Base-by-base conservation (phyloP, 2,888 invertebrate genomes). In the Ecdyonurus torrentis region DNA sequence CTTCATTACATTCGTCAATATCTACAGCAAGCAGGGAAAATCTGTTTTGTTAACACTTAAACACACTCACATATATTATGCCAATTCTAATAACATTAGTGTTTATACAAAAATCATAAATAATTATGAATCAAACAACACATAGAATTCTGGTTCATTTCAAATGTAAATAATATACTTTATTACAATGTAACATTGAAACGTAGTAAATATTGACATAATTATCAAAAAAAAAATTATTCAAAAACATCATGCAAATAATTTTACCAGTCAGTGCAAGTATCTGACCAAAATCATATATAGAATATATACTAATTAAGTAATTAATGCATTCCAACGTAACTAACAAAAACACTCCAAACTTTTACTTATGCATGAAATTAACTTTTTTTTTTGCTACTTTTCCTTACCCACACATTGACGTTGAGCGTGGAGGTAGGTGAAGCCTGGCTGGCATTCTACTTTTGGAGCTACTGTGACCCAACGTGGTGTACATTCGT, bases 1-100 rank as follows among this genome's bases (percentile, higher is more conserved):
- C 69, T 61, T 77, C 76, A 0, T 70, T 66, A 67, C 89, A 89
- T 70, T 89, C 89, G 70, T 89, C 78, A 60, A 89, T 78, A 71
- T 90, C 89, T 73, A 69, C 63, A 66, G 59, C 61, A 50, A 2
- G 23, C 58, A 50, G 19, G n/a, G 15, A 1, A 37, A 23, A 15
- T 55, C 20, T 2, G 25, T 2, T 60, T 25, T 1, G 2, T 23
- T 59, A 23, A 15, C 25, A 19, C 1, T 23, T 7, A 18, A 59
- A 59, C 18, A 5, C 23, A 23, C 10, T 60, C 2, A 15, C 2
- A 25, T 24, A 1, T 2, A 25, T 60, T 5, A 60, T 19, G n/a
- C n/a, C n/a, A n/a, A n/a, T n/a, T n/a, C n/a, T n/a, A n/a, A n/a
- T n/a, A n/a, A n/a, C n/a, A n/a, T n/a, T n/a, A n/a, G n/a, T n/a